Evolutionary conservation across 2,888 invertebrate species (phyloP).

Genomic region (Leptopilina myrica): DNA sequence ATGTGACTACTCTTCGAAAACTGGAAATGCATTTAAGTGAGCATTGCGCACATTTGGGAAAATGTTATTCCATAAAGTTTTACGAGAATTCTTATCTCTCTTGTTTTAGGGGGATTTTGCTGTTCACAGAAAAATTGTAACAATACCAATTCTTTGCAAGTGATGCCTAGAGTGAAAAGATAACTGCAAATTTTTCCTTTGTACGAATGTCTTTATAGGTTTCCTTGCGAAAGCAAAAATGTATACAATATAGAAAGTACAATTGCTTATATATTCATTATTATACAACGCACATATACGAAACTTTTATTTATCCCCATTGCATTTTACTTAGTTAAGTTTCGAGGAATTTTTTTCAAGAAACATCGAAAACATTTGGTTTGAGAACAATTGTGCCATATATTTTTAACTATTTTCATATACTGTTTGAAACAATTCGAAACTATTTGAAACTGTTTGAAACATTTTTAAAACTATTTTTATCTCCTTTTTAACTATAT

Average conservation of each 20-base stretch:
- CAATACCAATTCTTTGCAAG: conserved; percentile 4
- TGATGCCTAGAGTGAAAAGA: not conserved
- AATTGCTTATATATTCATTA: conserved; percentile 19
- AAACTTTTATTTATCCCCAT: conserved; percentile 20
- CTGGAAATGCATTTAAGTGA: not conserved
- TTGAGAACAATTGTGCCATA: too few species aligned
- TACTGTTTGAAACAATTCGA: too few species aligned
- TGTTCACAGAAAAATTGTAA: not conserved
- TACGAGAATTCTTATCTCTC: conserved; percentile 6
- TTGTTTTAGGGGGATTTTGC: not conserved
- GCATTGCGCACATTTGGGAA: conserved; percentile 19
- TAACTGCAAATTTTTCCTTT: conserved; percentile 12
- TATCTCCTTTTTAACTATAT: too few species aligned
- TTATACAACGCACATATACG: conserved; percentile 10
- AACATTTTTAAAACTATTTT: too few species aligned
- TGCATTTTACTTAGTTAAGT: too few species aligned
- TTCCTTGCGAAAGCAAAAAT: conserved; percentile 17
- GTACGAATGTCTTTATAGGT: not conserved
- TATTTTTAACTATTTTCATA: too few species aligned
- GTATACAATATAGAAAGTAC: conserved; percentile 28
- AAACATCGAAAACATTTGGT: too few species aligned
- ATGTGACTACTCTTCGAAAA: not conserved
- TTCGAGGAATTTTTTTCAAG: too few species aligned
- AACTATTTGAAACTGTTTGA: too few species aligned
- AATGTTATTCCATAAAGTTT: conserved; percentile 11